Conservation (phyloP, 2,888 invertebrate genomes). For the Linhomoeus sp. region DNA sequence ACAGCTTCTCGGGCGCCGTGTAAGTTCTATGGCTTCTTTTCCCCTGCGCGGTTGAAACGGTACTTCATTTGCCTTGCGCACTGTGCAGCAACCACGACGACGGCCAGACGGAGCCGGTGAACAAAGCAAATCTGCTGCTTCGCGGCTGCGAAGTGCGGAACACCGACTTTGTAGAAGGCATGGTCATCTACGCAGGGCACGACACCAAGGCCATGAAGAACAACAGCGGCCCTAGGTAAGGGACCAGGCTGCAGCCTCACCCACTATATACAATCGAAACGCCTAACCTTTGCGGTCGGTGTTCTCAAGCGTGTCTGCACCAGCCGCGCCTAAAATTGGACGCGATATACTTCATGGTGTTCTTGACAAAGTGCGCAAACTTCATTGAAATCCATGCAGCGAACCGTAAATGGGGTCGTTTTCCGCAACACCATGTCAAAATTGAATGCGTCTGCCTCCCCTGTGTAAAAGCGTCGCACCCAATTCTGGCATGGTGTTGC, state of each 20-base stretch:
- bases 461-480: too few relatives aligned
- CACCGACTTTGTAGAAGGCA: constrained; percentile 84
- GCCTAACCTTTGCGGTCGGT: too few relatives aligned
- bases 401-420: too few relatives aligned
- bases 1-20: constrained; percentile 72
- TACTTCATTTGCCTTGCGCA: background rate
- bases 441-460: too few relatives aligned
- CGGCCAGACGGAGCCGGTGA: constrained; percentile 49
- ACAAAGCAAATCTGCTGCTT: constrained; percentile 70
- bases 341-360: background rate
- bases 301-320: too few relatives aligned
- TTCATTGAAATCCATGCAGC: background rate
- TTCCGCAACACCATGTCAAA: too few relatives aligned
- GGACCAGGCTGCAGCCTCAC: constrained; percentile 39
- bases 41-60: too few relatives aligned
- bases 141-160: constrained; percentile 85
- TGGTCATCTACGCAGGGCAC: constrained; percentile 84
- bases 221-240: constrained; percentile 80
- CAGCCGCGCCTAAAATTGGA: too few relatives aligned
- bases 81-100: constrained; percentile 8
- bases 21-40: too few relatives aligned
- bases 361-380: too few relatives aligned
- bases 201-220: constrained; percentile 96
- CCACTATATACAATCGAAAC: too few relatives aligned
- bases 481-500: too few relatives aligned